Evolutionary conservation across 1,140 invertebrate genomes (phyloP), one percentile per base, ranked within the genome.

Genomic region (Orchestia grillus): DNA sequence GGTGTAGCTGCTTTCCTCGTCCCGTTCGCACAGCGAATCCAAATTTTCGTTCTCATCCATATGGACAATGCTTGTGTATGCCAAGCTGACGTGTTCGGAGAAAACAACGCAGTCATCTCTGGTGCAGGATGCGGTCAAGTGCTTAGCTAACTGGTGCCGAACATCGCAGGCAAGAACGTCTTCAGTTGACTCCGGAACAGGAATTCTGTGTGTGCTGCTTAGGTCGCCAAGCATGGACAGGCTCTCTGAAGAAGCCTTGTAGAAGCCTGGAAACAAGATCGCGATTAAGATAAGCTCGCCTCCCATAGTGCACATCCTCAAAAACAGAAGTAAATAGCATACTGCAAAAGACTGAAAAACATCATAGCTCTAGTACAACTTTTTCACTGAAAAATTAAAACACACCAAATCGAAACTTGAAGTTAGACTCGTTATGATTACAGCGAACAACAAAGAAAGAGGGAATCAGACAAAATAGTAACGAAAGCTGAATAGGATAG

Each of bases 221-320:
- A 94, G 44, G 44, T 44, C 44, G 36, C 44, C 44, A 40, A 94
- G 92, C 43, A 94, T 23, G 3, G 92, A 44, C 43, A 94, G 92
- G 92, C 92, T 45, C 40, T 94, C 92, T 6, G 44, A 94, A 45
- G 92, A 94, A 4, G 43, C 36, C 92, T 94, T 94, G 92, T 94
- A 94, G 92, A 94, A 94, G 44, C 92, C 92, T 94, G 92, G 44
- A 94, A 94, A 45, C 15, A 90, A 36, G 36, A 53, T 19, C 6
- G 47, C 19, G 47, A 53, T 53, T 53, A 6, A 53, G 47, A 53
- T 8, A 53, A 53, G 47, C 47, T 6, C 6, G 47, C 47, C 19
- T 53, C 19, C 6, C 6, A 53, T 19, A 53, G 47, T 53, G 6
- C 47, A 8, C 47, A 53, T 19, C 6, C 6, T 8, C 6, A 53